These are phyloP conservation scores for Macrotus californicus DNA, from an alignment of 2,113 vertebrate genomes.

Conservation along the genomic window DNA sequence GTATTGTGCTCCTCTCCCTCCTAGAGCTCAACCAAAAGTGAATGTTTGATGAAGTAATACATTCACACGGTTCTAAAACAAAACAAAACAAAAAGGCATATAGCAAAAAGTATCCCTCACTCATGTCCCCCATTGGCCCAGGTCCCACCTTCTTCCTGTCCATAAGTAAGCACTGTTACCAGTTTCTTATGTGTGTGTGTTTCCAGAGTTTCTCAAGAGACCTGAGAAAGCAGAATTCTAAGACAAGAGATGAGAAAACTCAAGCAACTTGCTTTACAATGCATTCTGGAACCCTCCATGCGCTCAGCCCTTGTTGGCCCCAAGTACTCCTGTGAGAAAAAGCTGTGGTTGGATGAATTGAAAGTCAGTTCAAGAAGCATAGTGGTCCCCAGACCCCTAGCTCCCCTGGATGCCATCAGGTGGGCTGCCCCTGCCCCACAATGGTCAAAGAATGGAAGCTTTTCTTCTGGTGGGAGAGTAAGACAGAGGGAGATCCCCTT, in stretches of 20 bases:
- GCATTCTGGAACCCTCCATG: not conserved
- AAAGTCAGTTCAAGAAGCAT: not conserved
- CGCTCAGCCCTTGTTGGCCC: not conserved
- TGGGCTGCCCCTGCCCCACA: not conserved
- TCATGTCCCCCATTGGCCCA: not conserved
- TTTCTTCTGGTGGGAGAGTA: not conserved
- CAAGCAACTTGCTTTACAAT: not conserved
- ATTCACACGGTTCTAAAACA: constrained; percentile 1
- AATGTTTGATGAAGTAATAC: constrained; percentile 22
- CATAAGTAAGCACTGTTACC: not conserved
- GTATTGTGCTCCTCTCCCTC: not conserved
- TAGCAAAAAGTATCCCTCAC: not conserved
- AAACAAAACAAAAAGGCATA: not conserved
- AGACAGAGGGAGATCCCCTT: not conserved
- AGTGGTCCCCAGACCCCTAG: not conserved
- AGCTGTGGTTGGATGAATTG: not conserved
- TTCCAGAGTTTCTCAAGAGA: not conserved
- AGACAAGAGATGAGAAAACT: not conserved
- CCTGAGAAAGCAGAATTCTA: not conserved
- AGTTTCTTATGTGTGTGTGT: not conserved
- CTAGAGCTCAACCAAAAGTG: not conserved
- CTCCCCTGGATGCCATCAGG: not conserved
- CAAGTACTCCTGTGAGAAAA: not conserved
- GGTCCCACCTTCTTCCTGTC: not conserved
- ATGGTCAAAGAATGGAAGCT: not conserved